Evolutionary conservation across 2,113 vertebrate species (phyloP).

Genomic region (Seriola dumerili): DNA sequence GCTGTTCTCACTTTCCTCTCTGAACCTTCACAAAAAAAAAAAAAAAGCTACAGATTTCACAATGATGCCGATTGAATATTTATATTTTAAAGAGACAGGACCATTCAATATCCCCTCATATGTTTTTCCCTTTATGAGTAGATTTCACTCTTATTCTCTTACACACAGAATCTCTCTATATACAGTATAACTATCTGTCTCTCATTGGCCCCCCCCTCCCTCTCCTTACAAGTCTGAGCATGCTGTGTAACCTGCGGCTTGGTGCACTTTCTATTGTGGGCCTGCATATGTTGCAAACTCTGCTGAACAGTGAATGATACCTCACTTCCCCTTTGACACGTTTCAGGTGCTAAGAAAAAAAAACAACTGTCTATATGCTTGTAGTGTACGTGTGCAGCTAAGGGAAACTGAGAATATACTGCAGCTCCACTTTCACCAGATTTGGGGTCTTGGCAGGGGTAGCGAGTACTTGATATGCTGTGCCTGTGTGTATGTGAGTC

Average conservation of each 20-base stretch:
- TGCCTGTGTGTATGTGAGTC: not conserved
- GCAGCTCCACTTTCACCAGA: not conserved
- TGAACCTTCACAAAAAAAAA: not conserved
- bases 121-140: too few species aligned
- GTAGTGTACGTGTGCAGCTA: not conserved
- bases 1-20: not conserved
- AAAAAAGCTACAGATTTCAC: not conserved
- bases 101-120: too few species aligned
- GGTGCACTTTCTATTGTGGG: not conserved
- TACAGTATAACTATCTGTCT: not conserved
- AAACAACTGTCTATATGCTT: not conserved
- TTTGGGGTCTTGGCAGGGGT: not conserved
- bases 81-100: not conserved
- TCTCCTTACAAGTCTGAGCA: slow-evolving; percentile 21
- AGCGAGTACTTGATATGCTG: not conserved
- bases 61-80: not conserved
- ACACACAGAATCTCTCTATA: not conserved
- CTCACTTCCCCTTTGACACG: not conserved
- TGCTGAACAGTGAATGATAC: slow-evolving; percentile 24
- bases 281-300: slow-evolving; percentile 7
- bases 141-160: not conserved
- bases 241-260: slow-evolving; percentile 2
- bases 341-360: slow-evolving; percentile 16
- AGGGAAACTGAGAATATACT: not conserved
- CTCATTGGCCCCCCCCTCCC: not conserved